Evolutionary conservation across 92 coral and sea anemone genomes (phyloP), one percentile per base, ranked within the genome.

Genomic region (Actinostola sp.): DNA sequence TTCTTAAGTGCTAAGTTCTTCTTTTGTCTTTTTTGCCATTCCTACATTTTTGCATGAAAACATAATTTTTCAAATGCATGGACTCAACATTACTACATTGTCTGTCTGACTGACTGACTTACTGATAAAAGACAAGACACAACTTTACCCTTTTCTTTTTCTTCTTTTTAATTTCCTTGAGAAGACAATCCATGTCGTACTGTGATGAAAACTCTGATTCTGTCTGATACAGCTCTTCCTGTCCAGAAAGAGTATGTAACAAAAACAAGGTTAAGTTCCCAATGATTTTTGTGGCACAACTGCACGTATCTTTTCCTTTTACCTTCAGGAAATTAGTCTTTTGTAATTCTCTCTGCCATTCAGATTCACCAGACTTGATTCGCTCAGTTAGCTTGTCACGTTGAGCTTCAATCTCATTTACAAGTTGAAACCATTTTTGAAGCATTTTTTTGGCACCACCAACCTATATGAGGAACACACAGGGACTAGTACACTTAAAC

Each of bases 81-180:
- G 19, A 46, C 53, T 46, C n/a, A 13, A 6, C 5, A 19, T 46
- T 46, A 46, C 15, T 2, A 13, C 53, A 46, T 16, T 46, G 15
- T 46, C 3, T 53, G 19, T 13, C 21, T 8, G 16, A 4, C n/a
- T n/a, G n/a, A n/a, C n/a, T n/a, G n/a, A n/a, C n/a, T n/a, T n/a
- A n/a, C n/a, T n/a, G n/a, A 3, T 48, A 46, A 52, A 67, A 30
- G 24, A 8, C 14, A 36, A 23, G 15, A 50, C 48, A 43, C 24
- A 20, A 34, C n/a, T 88, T 93, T 67, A 93, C 98, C 83, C 96
- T 82, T 71, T 93, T 93, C 59, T 67, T 74, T 46, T 44, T 87
- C 43, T 91, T 82, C 77, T 71, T 85, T 24, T 57, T 4, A 25
- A 81, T 66, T 68, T 87, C 87, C 51, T 88, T 60, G 28, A 62